Conservation (phyloP, 1,140 invertebrate species). For the Lepidostoma basale region DNA sequence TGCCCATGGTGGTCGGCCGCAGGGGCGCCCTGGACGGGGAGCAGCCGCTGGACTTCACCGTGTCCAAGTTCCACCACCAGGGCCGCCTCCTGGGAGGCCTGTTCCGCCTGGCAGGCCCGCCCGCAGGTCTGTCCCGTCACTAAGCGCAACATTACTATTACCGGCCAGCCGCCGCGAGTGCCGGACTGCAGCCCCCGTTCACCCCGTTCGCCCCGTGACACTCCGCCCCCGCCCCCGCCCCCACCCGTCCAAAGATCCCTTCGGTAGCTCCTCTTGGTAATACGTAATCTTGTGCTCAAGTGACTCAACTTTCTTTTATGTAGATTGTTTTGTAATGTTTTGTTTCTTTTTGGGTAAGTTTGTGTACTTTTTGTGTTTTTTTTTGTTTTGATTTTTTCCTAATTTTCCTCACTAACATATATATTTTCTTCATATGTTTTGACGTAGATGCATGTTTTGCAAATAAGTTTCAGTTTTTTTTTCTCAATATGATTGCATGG, state of each 20-base stretch:
- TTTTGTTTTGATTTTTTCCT: neutral
- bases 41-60: conserved; percentile 58
- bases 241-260: neutral
- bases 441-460: too few relatives aligned
- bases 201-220: too few relatives aligned
- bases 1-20: conserved; percentile 49
- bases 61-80: conserved; percentile 54
- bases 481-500: too few relatives aligned
- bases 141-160: conserved; percentile 13
- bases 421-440: too few relatives aligned
- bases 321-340: conserved; percentile 1
- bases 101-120: conserved; percentile 33
- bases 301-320: neutral
- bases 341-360: conserved; percentile 1
- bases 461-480: too few relatives aligned
- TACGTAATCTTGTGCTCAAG: conserved; percentile 9
- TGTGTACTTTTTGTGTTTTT: neutral
- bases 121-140: conserved; percentile 33
- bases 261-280: neutral
- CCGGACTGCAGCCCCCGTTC: neutral
- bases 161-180: neutral
- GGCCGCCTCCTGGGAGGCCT: conserved; percentile 41
- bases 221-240: too few relatives aligned
- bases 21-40: conserved; percentile 48
- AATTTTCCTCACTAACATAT: neutral